Base-by-base conservation (phyloP, 2,888 invertebrate species). In the Pheosia tremula region DNA sequence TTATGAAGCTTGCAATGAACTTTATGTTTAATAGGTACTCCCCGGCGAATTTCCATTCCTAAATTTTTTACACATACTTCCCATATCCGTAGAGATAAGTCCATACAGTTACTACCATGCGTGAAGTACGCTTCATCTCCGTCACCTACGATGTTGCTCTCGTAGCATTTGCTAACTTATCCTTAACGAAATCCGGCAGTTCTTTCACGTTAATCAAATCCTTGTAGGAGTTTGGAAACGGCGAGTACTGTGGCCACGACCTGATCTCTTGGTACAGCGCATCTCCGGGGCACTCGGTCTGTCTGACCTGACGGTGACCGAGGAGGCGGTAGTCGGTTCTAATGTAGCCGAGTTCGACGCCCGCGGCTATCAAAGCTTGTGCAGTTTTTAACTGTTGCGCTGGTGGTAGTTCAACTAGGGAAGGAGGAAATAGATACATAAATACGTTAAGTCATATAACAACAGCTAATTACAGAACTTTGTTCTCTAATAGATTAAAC, bases 231-330 rank as follows among this genome's bases (percentile, higher is more conserved):
- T 38, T 63, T 0, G 90, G 88, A 56, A 83, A 87, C 0, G 81
- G 62, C 3, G 87, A 79, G 67, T 89, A 94, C 73, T 95, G 93
- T 0, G 93, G 88, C 96, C 96, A 96, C 0, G 85, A 91, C 61
- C 93, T 86, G 50, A 96, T 95, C 75, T 95, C 95, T 1, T 93
- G 75, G 75, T 91, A 96, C 6, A 96, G 86, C 0, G 93, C 85
- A 9, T 94, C 93, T 0, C 96, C 96, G 0, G 96, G 96, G 72
- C 96, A 96, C 60, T 95, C 95, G 0, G 96, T 96, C 4, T 75
- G 73, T 5, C 86, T 73, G 0, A 89, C 87, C 72, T 90, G 90
- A 7, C 82, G 84, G 77, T 75, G 75, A 6, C 75, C 75, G 0
- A 75, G 53, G 3, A 75, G 68, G 36, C 73, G 75, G 59, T 75